Percentiles rank a stretch among this genome's conserved stretches.
These are phyloP conservation scores for Acromyrmex charruanus DNA, from an alignment of 1,140 invertebrate species.

Conservation along the genomic window DNA sequence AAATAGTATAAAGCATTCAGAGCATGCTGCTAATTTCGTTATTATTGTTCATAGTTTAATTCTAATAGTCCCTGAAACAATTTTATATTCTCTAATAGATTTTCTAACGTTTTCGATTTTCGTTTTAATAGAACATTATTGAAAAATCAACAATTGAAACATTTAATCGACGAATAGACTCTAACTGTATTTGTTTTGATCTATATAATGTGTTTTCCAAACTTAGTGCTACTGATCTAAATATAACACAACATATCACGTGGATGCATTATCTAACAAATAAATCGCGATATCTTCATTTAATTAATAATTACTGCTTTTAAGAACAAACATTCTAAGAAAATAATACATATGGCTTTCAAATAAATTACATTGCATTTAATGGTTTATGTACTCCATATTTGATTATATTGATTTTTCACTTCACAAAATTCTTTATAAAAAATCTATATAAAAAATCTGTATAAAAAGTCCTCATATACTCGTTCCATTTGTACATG, in stretches of 20 bases:
- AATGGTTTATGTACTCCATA: constrained; percentile 45
- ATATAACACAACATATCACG: constrained; percentile 46
- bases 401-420: constrained; percentile 15
- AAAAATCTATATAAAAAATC: background rate
- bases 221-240: constrained; percentile 53
- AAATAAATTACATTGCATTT: constrained; percentile 26
- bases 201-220: constrained; percentile 45
- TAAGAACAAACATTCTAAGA: constrained; percentile 44
- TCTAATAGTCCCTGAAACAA: constrained; percentile 29
- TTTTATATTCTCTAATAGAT: constrained; percentile 38
- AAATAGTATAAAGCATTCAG: constrained; percentile 77
- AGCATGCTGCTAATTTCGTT: constrained; percentile 78
- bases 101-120: constrained; percentile 7
- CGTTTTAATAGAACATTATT: background rate
- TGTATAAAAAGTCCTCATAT: constrained; percentile 9
- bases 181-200: background rate
- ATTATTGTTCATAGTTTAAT: constrained; percentile 41
- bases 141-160: background rate
- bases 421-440: constrained; percentile 36
- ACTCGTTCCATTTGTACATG: constrained; percentile 16
- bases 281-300: constrained; percentile 46
- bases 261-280: constrained; percentile 52
- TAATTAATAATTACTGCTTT: constrained; percentile 56
- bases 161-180: background rate
- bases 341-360: constrained; percentile 9